Evolutionary conservation across 1,140 invertebrate genomes (phyloP).

Genomic region (Drosophila nikananu): DNA sequence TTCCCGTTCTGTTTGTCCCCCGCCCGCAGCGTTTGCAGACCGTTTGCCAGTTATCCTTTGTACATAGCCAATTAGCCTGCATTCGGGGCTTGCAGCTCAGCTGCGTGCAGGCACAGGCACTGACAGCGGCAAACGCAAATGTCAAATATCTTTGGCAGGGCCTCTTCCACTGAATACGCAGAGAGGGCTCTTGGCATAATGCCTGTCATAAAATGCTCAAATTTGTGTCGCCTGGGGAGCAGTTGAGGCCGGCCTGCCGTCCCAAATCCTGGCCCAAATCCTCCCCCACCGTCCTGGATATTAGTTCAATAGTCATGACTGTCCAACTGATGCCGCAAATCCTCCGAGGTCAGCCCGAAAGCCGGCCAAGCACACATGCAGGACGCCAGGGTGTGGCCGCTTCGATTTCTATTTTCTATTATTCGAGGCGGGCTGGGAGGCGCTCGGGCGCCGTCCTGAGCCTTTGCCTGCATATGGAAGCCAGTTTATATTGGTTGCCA

Average conservation of each 20-base stretch:
- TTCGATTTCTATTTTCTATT: conserved; percentile 68
- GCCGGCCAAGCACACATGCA: conserved; percentile 41
- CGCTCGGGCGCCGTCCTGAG: conserved; percentile 30
- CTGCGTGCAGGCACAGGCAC: conserved; percentile 1
- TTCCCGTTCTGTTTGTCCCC: conserved; percentile 16
- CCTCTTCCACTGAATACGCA: not conserved
- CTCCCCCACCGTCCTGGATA: conserved; percentile 41
- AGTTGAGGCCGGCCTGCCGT: conserved; percentile 38
- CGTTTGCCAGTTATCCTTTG: conserved; percentile 15
- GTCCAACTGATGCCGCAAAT: conserved; percentile 53
- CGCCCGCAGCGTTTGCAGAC: conserved; percentile 12
- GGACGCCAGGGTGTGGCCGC: conserved; percentile 18
- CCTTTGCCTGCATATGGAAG: conserved; percentile 48
- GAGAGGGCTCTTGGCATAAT: conserved; percentile 37
- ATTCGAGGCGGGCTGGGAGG: conserved; percentile 39
- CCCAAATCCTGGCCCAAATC: conserved; percentile 24
- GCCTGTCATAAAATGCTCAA: conserved; percentile 68
- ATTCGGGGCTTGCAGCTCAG: conserved; percentile 24
- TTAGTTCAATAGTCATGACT: conserved; percentile 73
- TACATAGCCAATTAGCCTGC: conserved; percentile 44
- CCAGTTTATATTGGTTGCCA: conserved; percentile 62
- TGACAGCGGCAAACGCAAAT: not conserved
- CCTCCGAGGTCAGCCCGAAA: conserved; percentile 67
- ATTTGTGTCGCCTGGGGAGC: conserved; percentile 70
- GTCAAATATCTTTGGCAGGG: conserved; percentile 19